phyloP scores from a whole-genome alignment of 2,888 invertebrate species.

The Pelosia muscerda region DNA sequence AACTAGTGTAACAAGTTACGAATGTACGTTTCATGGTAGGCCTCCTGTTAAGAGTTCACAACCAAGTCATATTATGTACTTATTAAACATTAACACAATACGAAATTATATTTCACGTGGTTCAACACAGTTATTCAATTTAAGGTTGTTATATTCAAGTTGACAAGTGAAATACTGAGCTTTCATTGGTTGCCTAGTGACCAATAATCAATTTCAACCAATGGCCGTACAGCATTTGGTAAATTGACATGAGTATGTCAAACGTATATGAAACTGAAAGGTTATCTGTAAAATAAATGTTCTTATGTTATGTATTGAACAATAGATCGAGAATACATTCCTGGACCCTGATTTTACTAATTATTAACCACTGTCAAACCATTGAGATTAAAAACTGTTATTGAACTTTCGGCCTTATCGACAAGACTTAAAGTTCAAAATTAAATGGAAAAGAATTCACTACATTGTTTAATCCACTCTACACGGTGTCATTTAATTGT shows the following conservation, averaged over 20 bases:
- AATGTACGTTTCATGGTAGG: conserved; percentile 18
- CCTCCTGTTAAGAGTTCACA: conserved; percentile 52
- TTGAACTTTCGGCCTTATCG: no score
- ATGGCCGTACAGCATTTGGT: not conserved
- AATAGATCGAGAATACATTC: not conserved
- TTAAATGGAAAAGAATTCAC: no score
- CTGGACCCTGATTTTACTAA: no score
- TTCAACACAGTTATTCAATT: not conserved
- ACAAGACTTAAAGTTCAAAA: no score
- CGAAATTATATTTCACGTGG: conserved; percentile 20
- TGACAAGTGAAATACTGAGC: not conserved
- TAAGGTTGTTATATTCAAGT: not conserved
- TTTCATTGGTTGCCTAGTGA: not conserved
- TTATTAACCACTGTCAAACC: no score
- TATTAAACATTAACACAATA: conserved; percentile 25
- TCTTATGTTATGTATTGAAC: not conserved
- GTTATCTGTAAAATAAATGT: not conserved
- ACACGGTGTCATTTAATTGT: no score
- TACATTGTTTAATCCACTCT: no score
- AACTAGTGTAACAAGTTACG: conserved; percentile 11
- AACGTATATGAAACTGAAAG: not conserved
- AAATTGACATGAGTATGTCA: not conserved
- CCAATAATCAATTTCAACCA: not conserved
- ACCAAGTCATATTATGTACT: conserved; percentile 46
- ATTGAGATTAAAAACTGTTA: no score